Conservation (phyloP, 2,797 vertebrate genomes). For the Myripristis jacobus region DNA sequence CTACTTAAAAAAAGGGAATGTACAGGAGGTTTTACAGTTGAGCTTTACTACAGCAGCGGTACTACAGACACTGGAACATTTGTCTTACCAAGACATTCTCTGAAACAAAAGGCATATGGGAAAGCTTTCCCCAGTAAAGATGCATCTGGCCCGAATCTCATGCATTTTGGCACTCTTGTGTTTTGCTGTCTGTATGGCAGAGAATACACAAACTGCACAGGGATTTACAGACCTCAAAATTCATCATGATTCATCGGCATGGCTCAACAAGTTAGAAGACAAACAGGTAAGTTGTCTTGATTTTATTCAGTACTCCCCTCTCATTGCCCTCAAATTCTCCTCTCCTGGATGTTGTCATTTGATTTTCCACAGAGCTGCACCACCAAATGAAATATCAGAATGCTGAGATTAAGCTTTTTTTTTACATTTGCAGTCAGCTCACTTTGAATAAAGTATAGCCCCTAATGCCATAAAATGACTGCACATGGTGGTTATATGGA, state of each 20-base stretch:
- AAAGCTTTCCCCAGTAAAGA: not conserved
- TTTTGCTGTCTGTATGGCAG: slow-evolving; percentile 31
- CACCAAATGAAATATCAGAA: slow-evolving; percentile 22
- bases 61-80: not conserved
- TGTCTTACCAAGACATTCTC: not conserved
- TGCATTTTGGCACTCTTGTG: slow-evolving; percentile 56
- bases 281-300: slow-evolving; percentile 55
- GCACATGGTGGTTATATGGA: not conserved
- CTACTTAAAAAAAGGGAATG: slow-evolving; percentile 59
- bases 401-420: slow-evolving; percentile 16
- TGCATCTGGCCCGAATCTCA: slow-evolving; percentile 19
- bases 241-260: slow-evolving; percentile 24
- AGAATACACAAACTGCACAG: slow-evolving; percentile 6
- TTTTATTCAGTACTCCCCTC: not conserved
- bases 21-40: not conserved
- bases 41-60: slow-evolving; percentile 5
- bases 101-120: slow-evolving; percentile 7
- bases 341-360: slow-evolving; percentile 9
- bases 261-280: slow-evolving; percentile 32
- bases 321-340: not conserved
- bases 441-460: not conserved
- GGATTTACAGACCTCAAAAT: slow-evolving; percentile 32
- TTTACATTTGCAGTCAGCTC: not conserved
- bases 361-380: slow-evolving; percentile 10
- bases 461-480: not conserved